These are phyloP conservation scores for Motacilla alba DNA, from an alignment of 2,113 vertebrate species.

Conservation along the genomic window DNA sequence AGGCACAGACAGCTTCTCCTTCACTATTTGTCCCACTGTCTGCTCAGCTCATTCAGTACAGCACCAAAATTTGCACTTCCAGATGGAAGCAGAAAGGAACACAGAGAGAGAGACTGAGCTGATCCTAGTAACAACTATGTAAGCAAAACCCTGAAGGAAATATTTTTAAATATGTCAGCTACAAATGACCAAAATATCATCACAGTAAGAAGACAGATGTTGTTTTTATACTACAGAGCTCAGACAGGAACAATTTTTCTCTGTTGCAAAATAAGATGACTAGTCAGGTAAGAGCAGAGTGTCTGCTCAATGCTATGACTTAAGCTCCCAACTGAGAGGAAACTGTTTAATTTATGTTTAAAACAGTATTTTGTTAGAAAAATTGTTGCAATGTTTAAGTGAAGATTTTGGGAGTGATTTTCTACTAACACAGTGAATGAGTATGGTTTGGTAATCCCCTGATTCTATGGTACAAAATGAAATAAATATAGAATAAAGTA, in stretches of 20 bases:
- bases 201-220: not conserved
- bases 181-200: not conserved
- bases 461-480: not conserved
- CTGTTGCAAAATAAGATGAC: not conserved
- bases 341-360: not conserved
- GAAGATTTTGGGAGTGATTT: not conserved
- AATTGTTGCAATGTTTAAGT: not conserved
- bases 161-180: not conserved
- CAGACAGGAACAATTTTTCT: not conserved
- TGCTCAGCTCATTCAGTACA: not conserved
- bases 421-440: rapidly evolving
- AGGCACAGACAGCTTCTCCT: not conserved
- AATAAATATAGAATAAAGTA: not conserved
- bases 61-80: not conserved
- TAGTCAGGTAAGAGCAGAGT: not conserved
- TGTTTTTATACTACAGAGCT: not conserved
- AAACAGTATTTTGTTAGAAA: not conserved
- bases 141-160: not conserved
- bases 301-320: not conserved
- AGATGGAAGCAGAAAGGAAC: not conserved
- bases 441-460: not conserved
- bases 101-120: not conserved
- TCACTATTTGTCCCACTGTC: not conserved
- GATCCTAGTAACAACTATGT: not conserved
- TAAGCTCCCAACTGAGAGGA: not conserved